Evolutionary conservation across 2,888 invertebrate genomes (phyloP).

Genomic region (Chymomyza amoena): DNA sequence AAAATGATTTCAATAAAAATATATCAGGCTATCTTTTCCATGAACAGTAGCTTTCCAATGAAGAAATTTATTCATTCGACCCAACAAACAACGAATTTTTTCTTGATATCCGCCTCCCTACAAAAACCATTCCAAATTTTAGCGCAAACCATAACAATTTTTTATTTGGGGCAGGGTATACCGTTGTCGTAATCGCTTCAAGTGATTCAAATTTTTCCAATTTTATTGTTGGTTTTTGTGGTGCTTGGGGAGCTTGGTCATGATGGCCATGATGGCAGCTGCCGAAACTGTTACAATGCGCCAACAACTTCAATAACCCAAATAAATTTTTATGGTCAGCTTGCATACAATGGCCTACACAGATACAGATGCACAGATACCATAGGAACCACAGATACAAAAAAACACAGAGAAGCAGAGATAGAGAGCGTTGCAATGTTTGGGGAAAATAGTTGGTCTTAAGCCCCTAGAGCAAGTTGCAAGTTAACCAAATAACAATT

Average conservation of each 20-base stretch:
- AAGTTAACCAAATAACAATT: neutral
- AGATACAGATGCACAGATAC: slow-evolving; percentile 9
- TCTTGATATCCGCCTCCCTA: too few species aligned
- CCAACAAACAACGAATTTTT: too few species aligned
- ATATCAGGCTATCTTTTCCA: too few species aligned
- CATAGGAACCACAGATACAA: slow-evolving; percentile 9
- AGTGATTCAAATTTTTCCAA: neutral
- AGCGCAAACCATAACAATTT: too few species aligned
- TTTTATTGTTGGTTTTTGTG: neutral
- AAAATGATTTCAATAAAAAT: too few species aligned
- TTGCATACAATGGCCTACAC: slow-evolving; percentile 24
- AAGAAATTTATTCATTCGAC: too few species aligned
- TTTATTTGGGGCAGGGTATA: too few species aligned
- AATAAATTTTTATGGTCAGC: slow-evolving; percentile 33
- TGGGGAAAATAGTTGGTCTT: slow-evolving; percentile 11
- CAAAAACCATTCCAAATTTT: too few species aligned
- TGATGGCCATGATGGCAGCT: neutral
- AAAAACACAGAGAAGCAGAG: neutral
- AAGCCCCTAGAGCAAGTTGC: neutral
- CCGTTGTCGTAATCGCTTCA: too few species aligned
- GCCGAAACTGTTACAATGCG: neutral
- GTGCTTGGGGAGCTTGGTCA: neutral
- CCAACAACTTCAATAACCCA: slow-evolving; percentile 2
- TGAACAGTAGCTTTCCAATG: too few species aligned
- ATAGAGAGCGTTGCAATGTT: neutral